phyloP scores from a whole-genome alignment of 35 echinoderm and acorn worm genomes.

The Apostichopus japonicus region DNA sequence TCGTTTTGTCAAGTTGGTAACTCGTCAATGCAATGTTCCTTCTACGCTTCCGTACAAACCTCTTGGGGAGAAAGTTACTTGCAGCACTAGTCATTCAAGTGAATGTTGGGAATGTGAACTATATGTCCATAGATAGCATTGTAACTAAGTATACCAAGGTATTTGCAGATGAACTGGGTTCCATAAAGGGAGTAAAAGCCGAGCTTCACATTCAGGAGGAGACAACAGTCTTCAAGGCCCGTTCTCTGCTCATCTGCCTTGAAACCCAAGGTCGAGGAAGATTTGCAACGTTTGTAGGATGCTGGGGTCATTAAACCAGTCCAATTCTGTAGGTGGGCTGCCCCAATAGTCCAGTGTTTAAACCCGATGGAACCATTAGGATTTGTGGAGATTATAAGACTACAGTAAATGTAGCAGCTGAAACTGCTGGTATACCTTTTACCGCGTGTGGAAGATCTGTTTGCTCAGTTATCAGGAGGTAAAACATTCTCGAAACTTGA shows the following conservation, averaged over 20 bases:
- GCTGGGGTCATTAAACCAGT: conserved; percentile 56
- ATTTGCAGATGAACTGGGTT: conserved; percentile 41
- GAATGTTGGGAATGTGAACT: too few species aligned
- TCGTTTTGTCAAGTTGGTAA: too few species aligned
- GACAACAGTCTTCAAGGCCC: conserved; percentile 50
- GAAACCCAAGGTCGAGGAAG: neutral
- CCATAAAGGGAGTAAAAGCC: conserved; percentile 49
- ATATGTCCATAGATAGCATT: neutral
- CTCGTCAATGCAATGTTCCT: too few species aligned
- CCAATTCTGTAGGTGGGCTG: conserved; percentile 23
- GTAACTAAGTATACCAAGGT: conserved; percentile 31
- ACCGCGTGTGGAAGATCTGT: conserved; percentile 38
- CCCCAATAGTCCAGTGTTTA: conserved; percentile 46
- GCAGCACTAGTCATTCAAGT: too few species aligned
- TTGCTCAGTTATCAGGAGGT: conserved; percentile 23
- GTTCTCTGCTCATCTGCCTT: conserved; percentile 58
- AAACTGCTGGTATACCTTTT: conserved; percentile 34
- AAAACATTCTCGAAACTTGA: conserved; percentile 30
- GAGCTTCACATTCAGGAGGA: conserved; percentile 1
- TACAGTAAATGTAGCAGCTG: conserved; percentile 19
- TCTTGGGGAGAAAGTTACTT: too few species aligned
- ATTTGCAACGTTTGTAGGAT: conserved; percentile 25
- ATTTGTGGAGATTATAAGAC: conserved; percentile 60
- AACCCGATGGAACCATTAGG: conserved; percentile 51
- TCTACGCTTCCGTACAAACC: too few species aligned